Evolutionary conservation across 1,140 invertebrate genomes (phyloP).

Genomic region (Drosophila ananassae): DNA sequence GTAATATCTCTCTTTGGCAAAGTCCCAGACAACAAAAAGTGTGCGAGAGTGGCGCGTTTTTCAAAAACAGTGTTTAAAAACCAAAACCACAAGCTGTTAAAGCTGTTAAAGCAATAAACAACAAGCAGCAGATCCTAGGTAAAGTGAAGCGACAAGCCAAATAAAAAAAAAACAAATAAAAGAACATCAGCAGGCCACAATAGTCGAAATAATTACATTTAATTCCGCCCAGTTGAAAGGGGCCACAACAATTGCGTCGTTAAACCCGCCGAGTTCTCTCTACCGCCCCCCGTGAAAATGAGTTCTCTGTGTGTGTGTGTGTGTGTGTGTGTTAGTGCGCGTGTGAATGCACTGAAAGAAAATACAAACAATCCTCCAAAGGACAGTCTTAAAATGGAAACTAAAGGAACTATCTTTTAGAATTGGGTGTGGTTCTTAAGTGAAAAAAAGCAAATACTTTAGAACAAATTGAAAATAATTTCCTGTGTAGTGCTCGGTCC

Average conservation of each 20-base stretch:
- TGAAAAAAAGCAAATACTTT: neutral
- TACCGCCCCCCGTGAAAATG: constrained; percentile 20
- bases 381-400: neutral
- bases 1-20: constrained; percentile 33
- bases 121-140: constrained; percentile 9
- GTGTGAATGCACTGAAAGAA: constrained; percentile 13
- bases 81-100: neutral
- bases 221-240: constrained; percentile 21
- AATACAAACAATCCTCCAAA: neutral
- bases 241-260: constrained; percentile 55
- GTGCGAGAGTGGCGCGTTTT: constrained; percentile 47
- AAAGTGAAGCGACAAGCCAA: constrained; percentile 4
- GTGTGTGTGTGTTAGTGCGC: constrained; percentile 11
- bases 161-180: constrained; percentile 3
- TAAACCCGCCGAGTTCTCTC: constrained; percentile 25
- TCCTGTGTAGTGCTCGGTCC: constrained; percentile 8
- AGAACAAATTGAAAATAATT: neutral
- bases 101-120: constrained; percentile 15
- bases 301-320: constrained; percentile 20
- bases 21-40: constrained; percentile 18
- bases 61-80: constrained; percentile 19
- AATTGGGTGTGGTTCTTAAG: no score
- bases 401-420: no score
- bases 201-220: constrained; percentile 33
- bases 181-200: neutral